Evolutionary conservation across 1,140 invertebrate genomes (phyloP).

Genomic region (Pseudobourletiella spinata): DNA sequence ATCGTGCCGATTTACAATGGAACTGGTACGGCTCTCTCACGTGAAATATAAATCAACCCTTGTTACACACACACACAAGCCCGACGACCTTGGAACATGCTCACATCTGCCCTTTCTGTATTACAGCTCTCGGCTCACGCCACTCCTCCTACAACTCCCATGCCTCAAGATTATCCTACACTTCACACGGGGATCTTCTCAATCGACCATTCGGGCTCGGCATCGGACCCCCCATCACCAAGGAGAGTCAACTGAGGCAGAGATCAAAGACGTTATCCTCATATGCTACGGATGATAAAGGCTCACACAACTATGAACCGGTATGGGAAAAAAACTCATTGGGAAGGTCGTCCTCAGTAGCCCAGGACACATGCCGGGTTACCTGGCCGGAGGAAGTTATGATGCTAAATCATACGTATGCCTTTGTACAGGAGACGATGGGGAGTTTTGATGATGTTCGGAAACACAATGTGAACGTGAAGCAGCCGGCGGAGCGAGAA

Average conservation of each 20-base stretch:
- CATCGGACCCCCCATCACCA: constrained; percentile 61
- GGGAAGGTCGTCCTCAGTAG: too few species aligned
- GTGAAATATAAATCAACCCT: too few species aligned
- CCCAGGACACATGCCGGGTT: too few species aligned
- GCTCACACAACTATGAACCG: constrained; percentile 14
- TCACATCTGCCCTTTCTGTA: too few species aligned
- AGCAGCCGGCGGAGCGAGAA: constrained; percentile 15
- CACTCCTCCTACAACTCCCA: constrained; percentile 92
- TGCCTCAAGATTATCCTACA: constrained; percentile 81
- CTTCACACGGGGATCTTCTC: constrained; percentile 80
- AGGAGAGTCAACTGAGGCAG: constrained; percentile 68
- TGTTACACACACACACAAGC: too few species aligned
- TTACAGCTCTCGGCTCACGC: constrained; percentile 58
- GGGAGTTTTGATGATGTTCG: constrained; percentile 25
- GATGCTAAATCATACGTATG: too few species aligned
- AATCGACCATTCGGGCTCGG: constrained; percentile 50
- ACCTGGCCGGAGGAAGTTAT: too few species aligned
- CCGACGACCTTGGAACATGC: neutral
- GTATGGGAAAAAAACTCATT: constrained; percentile 4
- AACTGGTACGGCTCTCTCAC: too few species aligned
- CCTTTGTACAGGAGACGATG: constrained; percentile 8
- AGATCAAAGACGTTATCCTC: constrained; percentile 48
- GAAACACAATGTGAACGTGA: constrained; percentile 3
- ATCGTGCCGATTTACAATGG: too few species aligned
- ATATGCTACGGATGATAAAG: constrained; percentile 24